Conservation (phyloP, 1,140 invertebrate species). For the Hycleus phaleratus region DNA sequence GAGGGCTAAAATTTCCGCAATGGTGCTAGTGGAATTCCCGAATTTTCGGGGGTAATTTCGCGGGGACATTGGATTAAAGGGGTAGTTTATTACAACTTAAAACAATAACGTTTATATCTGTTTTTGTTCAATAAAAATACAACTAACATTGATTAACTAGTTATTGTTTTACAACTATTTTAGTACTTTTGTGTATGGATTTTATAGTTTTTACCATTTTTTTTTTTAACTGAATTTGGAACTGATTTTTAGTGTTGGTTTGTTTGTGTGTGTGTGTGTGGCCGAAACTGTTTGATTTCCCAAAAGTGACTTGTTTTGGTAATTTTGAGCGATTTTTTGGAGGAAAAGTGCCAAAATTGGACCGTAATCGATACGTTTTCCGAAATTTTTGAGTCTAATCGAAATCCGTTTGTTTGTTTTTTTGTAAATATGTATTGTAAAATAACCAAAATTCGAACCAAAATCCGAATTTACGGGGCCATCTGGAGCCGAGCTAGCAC, state of each 20-base stretch:
- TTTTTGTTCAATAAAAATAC: constrained; percentile 1
- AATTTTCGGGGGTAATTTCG: too few species aligned
- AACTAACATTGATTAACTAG: constrained; percentile 35
- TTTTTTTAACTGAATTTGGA: constrained; percentile 16
- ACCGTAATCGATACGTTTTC: constrained; percentile 2
- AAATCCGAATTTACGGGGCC: background rate
- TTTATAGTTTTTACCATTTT: background rate
- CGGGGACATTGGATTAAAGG: too few species aligned
- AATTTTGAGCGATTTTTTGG: too few species aligned
- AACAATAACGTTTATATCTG: constrained; percentile 4
- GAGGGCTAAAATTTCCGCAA: too few species aligned
- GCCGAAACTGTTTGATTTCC: constrained; percentile 36
- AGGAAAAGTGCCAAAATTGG: constrained; percentile 18
- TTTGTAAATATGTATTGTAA: too few species aligned
- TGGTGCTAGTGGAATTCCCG: too few species aligned
- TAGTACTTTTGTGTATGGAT: constrained; percentile 22
- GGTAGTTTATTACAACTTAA: background rate
- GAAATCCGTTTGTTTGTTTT: too few species aligned
- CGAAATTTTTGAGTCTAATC: too few species aligned
- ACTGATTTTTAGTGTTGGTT: constrained; percentile 16
- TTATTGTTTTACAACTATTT: constrained; percentile 10
- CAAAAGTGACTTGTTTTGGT: constrained; percentile 37
- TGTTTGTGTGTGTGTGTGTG: constrained; percentile 11
- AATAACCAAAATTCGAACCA: too few species aligned
- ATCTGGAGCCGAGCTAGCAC: too few species aligned